phyloP scores from a whole-genome alignment of 2,113 vertebrate species.

The Hippocampus mohnikei region DNA sequence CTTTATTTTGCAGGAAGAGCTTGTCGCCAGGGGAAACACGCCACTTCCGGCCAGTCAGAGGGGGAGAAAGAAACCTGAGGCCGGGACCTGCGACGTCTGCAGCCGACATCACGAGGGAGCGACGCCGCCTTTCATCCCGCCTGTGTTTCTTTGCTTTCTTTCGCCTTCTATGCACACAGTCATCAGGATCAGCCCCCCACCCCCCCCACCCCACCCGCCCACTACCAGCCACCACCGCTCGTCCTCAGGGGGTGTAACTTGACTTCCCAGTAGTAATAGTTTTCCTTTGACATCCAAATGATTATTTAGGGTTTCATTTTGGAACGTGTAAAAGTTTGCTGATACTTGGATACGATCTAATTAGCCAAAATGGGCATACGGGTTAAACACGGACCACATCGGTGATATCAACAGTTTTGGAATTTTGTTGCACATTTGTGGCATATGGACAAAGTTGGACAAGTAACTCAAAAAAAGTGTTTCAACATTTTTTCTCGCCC shows the following conservation, averaged over 20 bases:
- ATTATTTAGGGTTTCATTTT: conserved; percentile 57
- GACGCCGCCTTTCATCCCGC: conserved; percentile 72
- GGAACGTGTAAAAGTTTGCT: conserved; percentile 19
- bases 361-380: neutral
- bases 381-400: neutral
- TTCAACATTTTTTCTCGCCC: no score
- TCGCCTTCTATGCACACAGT: conserved; percentile 69
- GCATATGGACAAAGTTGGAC: no score
- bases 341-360: conserved; percentile 45
- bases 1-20: conserved; percentile 83
- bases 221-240: conserved; percentile 33
- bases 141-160: conserved; percentile 71
- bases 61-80: conserved; percentile 52
- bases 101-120: conserved; percentile 74
- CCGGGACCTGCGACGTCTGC: conserved; percentile 68
- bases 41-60: conserved; percentile 74
- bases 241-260: conserved; percentile 59
- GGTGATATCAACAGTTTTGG: neutral
- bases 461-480: no score
- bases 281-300: conserved; percentile 63
- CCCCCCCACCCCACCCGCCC: conserved; percentile 17
- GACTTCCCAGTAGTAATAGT: conserved; percentile 63
- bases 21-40: conserved; percentile 76
- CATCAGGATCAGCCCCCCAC: conserved; percentile 71
- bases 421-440: no score